Evolutionary conservation across 2,113 vertebrate species (phyloP).

Genomic region (Craseonycteris thonglongyai): DNA sequence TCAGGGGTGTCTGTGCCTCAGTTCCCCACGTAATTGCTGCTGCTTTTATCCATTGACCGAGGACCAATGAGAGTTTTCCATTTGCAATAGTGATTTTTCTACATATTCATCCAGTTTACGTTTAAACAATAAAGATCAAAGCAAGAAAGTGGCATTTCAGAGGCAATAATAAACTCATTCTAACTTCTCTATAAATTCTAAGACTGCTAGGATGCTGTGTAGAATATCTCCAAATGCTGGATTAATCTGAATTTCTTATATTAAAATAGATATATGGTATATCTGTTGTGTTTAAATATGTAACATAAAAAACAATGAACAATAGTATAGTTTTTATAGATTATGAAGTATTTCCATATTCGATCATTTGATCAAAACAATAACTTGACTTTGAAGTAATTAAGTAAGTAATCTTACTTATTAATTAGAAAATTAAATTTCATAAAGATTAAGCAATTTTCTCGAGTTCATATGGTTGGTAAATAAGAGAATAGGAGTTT

Average conservation of each 20-base stretch:
- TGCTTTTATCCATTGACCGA: not conserved
- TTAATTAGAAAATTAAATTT: conserved; percentile 34
- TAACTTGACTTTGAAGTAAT: conserved; percentile 1
- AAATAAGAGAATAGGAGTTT: not conserved
- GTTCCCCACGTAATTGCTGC: not conserved
- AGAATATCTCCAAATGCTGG: no score
- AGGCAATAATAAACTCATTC: not conserved
- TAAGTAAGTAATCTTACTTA: not conserved
- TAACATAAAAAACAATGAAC: not conserved
- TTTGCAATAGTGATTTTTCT: not conserved
- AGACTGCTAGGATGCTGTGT: not conserved
- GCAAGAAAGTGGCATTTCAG: not conserved
- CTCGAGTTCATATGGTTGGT: not conserved
- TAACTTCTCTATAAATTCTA: not conserved
- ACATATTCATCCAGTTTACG: not conserved
- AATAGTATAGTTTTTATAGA: not conserved
- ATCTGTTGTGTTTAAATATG: not conserved
- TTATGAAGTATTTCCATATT: not conserved
- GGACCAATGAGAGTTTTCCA: not conserved
- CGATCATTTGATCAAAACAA: not conserved
- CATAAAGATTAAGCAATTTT: not conserved
- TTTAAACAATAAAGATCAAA: not conserved
- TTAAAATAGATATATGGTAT: not conserved
- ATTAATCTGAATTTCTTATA: not conserved
- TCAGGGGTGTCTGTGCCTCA: not conserved